phyloP scores from a whole-genome alignment of 92 coral and sea anemone species.

The Epizoanthus scotinus region DNA sequence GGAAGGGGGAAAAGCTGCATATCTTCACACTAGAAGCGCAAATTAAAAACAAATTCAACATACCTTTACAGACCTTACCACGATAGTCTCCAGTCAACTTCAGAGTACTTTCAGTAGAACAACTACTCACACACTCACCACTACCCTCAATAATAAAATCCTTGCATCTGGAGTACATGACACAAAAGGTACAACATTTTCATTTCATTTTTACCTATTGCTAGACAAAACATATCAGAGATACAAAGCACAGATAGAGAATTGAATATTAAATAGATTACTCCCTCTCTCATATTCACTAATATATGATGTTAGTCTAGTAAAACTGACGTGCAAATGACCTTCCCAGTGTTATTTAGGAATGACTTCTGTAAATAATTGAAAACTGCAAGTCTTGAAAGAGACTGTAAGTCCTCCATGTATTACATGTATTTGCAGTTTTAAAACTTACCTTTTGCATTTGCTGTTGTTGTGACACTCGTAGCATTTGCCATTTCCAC shows the following conservation, averaged over 20 bases:
- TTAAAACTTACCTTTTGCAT: background rate
- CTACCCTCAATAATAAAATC: background rate
- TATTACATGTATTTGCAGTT: background rate
- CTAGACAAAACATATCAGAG: too few relatives aligned
- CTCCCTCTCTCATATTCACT: too few relatives aligned
- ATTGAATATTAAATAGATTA: too few relatives aligned
- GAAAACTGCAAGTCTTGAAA: background rate
- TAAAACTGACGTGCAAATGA: too few relatives aligned
- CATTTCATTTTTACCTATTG: too few relatives aligned
- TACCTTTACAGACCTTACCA: slow-evolving; percentile 25
- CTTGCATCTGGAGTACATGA: slow-evolving; percentile 20
- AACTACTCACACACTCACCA: slow-evolving; percentile 22
- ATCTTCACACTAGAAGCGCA: too few relatives aligned
- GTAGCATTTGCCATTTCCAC: slow-evolving; percentile 21
- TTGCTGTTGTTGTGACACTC: slow-evolving; percentile 9
- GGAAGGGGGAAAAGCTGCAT: too few relatives aligned
- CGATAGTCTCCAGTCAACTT: slow-evolving; percentile 15
- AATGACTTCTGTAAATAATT: background rate
- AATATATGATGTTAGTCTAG: too few relatives aligned
- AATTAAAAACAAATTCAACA: background rate
- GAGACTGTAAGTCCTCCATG: background rate
- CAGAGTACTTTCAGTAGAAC: slow-evolving; percentile 13
- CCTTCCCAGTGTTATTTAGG: too few relatives aligned
- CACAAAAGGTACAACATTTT: background rate
- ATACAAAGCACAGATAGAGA: too few relatives aligned